Conservation (phyloP, 2,113 vertebrate species). For the Enhydra lutris region DNA sequence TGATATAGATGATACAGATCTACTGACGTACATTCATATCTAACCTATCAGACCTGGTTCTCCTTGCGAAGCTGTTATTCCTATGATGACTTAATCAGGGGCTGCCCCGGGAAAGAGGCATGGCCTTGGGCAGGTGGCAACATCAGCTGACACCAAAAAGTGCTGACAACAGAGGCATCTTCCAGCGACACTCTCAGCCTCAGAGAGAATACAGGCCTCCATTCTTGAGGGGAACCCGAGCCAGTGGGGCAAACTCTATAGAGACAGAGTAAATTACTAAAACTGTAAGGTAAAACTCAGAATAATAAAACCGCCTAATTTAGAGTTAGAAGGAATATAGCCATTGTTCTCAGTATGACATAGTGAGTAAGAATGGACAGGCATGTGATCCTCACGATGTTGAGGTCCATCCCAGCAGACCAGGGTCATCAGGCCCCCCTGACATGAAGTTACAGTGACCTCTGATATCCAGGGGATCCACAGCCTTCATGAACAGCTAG, state of each 20-base stretch:
- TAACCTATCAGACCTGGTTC: background rate
- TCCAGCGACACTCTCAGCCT: background rate
- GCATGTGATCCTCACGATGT: background rate
- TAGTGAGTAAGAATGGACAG: background rate
- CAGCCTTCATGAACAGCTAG: background rate
- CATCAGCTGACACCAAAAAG: background rate
- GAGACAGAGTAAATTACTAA: background rate
- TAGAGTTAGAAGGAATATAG: background rate
- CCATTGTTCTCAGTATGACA: background rate
- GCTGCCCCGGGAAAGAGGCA: background rate
- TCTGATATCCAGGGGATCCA: background rate
- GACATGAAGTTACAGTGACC: background rate
- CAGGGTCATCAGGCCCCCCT: background rate
- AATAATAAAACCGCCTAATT: background rate
- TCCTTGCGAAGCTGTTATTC: background rate
- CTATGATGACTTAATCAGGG: background rate
- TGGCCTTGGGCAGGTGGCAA: background rate
- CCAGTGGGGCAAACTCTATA: no score
- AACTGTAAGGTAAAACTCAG: background rate
- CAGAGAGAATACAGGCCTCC: background rate
- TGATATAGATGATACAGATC: background rate
- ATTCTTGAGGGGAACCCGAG: fast-evolving
- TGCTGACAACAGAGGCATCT: background rate
- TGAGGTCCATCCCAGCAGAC: background rate
- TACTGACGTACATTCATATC: fast-evolving